phyloP scores from a whole-genome alignment of 2,113 vertebrate species.

The Eulemur rufifrons region DNA sequence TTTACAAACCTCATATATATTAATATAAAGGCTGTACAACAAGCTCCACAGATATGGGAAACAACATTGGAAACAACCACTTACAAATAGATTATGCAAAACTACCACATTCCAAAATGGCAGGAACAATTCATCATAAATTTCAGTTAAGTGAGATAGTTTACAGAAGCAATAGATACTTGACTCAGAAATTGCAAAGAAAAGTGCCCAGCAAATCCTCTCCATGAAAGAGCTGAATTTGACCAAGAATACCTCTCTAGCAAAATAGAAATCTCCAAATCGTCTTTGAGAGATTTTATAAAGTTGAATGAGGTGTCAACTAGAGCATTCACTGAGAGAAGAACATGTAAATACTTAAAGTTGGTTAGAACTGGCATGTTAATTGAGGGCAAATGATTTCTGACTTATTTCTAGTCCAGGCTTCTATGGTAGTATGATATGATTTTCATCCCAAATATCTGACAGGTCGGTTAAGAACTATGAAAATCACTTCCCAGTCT shows the following conservation, averaged over 20 bases:
- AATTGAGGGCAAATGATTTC: background rate
- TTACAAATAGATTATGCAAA: conserved; percentile 59
- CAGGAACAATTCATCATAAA: conserved; percentile 57
- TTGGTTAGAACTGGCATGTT: background rate
- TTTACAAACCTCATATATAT: conserved; percentile 63
- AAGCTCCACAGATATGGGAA: conserved; percentile 51
- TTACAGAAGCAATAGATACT: conserved; percentile 34
- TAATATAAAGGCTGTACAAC: conserved; percentile 45
- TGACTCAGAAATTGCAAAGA: conserved; percentile 39
- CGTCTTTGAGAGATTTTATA: background rate
- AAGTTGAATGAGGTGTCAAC: background rate
- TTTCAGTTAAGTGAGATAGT: conserved; percentile 7
- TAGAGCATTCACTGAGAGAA: background rate
- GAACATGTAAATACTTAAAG: background rate
- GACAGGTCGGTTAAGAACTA: background rate
- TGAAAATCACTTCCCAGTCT: background rate
- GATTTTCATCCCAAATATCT: background rate
- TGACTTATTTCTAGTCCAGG: conserved; percentile 2
- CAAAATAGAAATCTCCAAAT: conserved; percentile 16
- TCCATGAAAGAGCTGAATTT: background rate
- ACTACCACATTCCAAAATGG: conserved; percentile 27
- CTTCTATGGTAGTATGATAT: background rate
- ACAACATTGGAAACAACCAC: conserved; percentile 42
- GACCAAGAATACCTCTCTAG: background rate
- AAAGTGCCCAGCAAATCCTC: conserved; percentile 27